These are phyloP conservation scores for Chionodraco myersi DNA, from an alignment of 2,113 vertebrate species.

Conservation along the genomic window DNA sequence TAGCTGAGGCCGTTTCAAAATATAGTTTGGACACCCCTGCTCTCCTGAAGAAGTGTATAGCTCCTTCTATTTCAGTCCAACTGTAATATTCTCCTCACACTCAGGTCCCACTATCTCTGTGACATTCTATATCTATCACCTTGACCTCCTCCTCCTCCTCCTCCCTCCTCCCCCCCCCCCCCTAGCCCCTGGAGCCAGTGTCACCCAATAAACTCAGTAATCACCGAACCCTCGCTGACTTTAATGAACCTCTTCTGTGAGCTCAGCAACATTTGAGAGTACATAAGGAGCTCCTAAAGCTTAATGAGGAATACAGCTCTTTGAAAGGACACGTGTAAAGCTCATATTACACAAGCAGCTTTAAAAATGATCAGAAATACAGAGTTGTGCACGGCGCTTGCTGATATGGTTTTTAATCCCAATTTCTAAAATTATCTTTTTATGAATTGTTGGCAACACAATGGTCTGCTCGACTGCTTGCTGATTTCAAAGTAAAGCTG, in stretches of 20 bases:
- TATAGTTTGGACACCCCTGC: no score
- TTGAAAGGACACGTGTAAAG: no score
- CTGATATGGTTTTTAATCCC: no score
- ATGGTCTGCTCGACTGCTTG: no score
- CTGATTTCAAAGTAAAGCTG: background rate
- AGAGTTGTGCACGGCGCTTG: no score
- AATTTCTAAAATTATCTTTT: no score
- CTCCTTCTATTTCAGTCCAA: no score
- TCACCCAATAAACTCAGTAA: background rate
- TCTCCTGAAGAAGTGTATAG: no score
- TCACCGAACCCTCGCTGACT: constrained; percentile 11
- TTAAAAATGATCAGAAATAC: no score
- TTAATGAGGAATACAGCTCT: background rate
- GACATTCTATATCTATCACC: background rate
- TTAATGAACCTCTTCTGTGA: constrained; percentile 40
- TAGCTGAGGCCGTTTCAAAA: no score
- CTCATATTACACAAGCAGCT: no score
- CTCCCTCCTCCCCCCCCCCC: no score
- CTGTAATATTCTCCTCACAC: background rate
- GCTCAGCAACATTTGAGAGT: constrained; percentile 15
- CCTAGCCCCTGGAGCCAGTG: background rate
- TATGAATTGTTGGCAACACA: background rate
- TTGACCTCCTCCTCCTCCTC: background rate
- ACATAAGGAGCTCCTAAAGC: background rate
- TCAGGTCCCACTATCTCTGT: background rate